phyloP scores from a whole-genome alignment of 2,113 vertebrate genomes.

The Chiloscyllium plagiosum region DNA sequence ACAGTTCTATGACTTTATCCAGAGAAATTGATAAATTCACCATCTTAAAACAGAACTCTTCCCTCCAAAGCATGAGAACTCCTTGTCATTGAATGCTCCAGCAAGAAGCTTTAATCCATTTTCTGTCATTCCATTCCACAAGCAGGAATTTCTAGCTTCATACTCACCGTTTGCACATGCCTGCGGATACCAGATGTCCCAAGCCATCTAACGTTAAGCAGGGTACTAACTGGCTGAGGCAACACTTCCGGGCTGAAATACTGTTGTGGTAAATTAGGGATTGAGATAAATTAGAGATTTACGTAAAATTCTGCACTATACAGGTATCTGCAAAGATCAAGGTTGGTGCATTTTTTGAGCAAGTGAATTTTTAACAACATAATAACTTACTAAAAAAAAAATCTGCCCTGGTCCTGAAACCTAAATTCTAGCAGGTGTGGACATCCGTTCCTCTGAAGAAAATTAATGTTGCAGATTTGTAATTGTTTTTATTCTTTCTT shows the following conservation, averaged over 20 bases:
- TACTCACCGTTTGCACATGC: not conserved
- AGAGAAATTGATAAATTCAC: not conserved
- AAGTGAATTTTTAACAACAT: not conserved
- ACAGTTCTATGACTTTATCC: not conserved
- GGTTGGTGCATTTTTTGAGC: not conserved
- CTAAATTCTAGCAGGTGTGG: not conserved
- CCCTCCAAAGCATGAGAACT: not conserved
- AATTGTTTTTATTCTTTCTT: not conserved
- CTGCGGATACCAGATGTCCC: no score
- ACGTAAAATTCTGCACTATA: not conserved
- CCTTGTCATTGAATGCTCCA: not conserved
- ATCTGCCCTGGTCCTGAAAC: not conserved
- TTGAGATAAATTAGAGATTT: not conserved
- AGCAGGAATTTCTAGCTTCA: not conserved
- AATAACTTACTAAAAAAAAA: not conserved
- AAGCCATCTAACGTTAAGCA: no score
- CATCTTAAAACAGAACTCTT: not conserved
- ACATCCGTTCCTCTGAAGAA: not conserved
- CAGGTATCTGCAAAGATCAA: not conserved
- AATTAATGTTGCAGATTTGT: not conserved
- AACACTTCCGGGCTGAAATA: not conserved
- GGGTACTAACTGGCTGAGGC: no score
- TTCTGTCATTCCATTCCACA: not conserved
- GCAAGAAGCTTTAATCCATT: not conserved
- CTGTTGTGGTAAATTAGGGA: not conserved